Base-by-base conservation (phyloP, 2,113 vertebrate species). In the Enhydra lutris region DNA sequence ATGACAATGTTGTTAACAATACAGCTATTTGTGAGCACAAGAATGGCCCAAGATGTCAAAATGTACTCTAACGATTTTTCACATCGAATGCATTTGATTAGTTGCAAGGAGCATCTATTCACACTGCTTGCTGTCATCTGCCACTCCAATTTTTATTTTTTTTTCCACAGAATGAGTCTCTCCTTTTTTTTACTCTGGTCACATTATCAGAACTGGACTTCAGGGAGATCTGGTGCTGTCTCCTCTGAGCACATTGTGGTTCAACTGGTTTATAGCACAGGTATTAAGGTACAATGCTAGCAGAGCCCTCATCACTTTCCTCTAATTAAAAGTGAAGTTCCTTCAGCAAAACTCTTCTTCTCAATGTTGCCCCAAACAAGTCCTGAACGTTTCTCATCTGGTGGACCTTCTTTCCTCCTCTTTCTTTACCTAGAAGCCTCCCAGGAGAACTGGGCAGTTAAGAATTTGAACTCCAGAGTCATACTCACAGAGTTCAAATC, bases 21-120 rank as follows among this genome's bases (percentile, higher is more conserved):
- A 76, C 87, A 96, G 87, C 90, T 95, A 29, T 90, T 90, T 78
- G 34, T 55, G 90, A 92, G 88, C 52, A 78, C 1, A n/a, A 94
- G 81, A 94, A 78, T 6, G 71, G 85, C 47, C 47, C 81, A 71
- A 94, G 69, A 82, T 97, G 96, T 98, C 95, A 98, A 90, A 96
- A 97, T 89, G 88, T 71, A 39, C 90, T 92, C 63, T 87, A 59
- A 80, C 1, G 80, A 87, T 82, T 94, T 92, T 96, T 94, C 94
- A 97, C 87, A 84, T 42, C 47, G 92, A 97, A 96, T 91, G 55
- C n/a, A 47, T 82, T 83, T 97, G 88, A 96, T 97, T 96, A 96
- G 80, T 76, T 94, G 78, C 81, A 95, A 84, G 88, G 74, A n/a
- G 52, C 71, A 95, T 34, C 80, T 85, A 89, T 78, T 91, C 52